phyloP scores from a whole-genome alignment of 92 coral and sea anemone species.

The Siderastrea siderea region DNA sequence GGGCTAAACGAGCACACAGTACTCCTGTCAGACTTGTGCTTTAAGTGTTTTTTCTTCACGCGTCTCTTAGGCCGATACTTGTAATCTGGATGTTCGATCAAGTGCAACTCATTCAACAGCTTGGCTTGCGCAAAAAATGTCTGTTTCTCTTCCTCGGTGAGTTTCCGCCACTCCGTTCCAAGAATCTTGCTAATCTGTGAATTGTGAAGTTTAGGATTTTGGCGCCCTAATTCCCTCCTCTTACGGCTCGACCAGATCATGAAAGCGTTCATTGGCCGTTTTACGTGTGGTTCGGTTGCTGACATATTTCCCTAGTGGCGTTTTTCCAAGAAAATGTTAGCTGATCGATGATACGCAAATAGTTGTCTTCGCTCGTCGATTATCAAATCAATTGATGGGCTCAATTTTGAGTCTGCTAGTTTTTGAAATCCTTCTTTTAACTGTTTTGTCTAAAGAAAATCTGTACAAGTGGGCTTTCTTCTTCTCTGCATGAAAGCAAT shows the following conservation, averaged over 20 bases:
- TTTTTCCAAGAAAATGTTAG: neutral
- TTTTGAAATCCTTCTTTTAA: neutral
- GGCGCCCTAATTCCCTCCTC: too few species aligned
- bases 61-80: constrained; percentile 86
- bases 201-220: too few species aligned
- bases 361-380: neutral
- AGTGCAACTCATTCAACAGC: constrained; percentile 81
- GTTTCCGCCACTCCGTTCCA: too few species aligned
- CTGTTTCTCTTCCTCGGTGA: constrained; percentile 70
- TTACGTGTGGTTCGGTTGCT: constrained; percentile 3
- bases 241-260: too few species aligned
- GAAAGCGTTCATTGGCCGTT: too few species aligned
- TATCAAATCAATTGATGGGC: neutral
- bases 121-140: constrained; percentile 88
- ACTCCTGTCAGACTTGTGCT: constrained; percentile 15
- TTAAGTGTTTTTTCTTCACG: constrained; percentile 67
- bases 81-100: constrained; percentile 91
- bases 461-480: neutral
- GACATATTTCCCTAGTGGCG: neutral
- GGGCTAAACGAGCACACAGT: constrained; percentile 24
- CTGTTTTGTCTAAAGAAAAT: neutral
- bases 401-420: too few species aligned
- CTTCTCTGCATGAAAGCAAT: neutral
- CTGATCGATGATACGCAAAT: neutral
- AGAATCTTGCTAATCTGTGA: too few species aligned